phyloP scores from a whole-genome alignment of 2,113 vertebrate species.

The Rana temporaria region DNA sequence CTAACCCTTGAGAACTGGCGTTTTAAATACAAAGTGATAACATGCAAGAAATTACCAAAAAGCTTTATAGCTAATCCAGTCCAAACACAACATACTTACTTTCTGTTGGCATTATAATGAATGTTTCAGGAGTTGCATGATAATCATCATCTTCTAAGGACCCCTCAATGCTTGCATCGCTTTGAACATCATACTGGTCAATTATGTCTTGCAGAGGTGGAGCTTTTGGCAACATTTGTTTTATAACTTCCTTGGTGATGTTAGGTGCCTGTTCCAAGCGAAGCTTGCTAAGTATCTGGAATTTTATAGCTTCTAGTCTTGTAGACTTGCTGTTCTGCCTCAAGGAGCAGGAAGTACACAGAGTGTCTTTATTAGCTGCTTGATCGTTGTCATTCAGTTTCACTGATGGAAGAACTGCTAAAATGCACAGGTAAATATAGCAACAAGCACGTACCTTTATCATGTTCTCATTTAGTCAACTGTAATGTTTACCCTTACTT shows the following conservation, averaged over 20 bases:
- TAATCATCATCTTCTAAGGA: constrained; percentile 93
- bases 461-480: constrained; percentile 77
- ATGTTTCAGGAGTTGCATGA: constrained; percentile 90
- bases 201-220: constrained; percentile 95
- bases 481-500: neutral
- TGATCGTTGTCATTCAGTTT: constrained; percentile 82
- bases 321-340: constrained; percentile 93
- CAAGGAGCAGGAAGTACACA: constrained; percentile 89
- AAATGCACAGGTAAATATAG: constrained; percentile 82
- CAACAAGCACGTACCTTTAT: constrained; percentile 73
- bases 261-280: constrained; percentile 95
- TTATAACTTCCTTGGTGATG: constrained; percentile 93
- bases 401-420: constrained; percentile 80
- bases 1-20: too few species aligned
- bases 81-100: constrained; percentile 51
- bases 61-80: neutral
- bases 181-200: constrained; percentile 94
- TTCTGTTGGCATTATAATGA: constrained; percentile 93
- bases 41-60: too few species aligned
- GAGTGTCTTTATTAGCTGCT: constrained; percentile 81
- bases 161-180: constrained; percentile 87
- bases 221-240: constrained; percentile 93
- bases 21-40: too few species aligned
- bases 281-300: constrained; percentile 96
- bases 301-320: constrained; percentile 94